Conservation (phyloP, 2,113 vertebrate genomes). For the Ginglymostoma cirratum region DNA sequence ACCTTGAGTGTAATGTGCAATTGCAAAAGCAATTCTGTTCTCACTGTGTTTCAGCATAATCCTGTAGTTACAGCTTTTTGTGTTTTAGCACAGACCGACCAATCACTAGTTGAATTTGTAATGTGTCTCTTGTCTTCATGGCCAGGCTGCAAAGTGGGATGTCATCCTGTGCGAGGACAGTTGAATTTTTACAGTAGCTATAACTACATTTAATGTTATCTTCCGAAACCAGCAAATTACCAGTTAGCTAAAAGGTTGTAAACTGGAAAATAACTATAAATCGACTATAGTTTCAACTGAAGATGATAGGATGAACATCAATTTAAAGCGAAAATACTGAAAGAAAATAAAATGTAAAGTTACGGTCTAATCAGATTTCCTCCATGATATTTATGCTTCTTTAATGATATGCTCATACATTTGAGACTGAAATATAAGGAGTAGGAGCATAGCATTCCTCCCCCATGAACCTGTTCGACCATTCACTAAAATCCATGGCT, state of each 20-base stretch:
- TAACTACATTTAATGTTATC: not conserved
- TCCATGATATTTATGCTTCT: not conserved
- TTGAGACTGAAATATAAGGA: not conserved
- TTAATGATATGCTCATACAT: not conserved
- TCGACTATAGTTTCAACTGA: not conserved
- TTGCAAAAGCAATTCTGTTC: not conserved
- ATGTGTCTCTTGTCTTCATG: not conserved
- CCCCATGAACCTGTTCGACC: not conserved
- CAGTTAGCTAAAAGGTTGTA: not conserved
- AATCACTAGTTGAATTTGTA: not conserved
- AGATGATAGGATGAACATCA: not conserved
- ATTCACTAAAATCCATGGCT: not conserved
- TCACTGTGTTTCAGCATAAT: not conserved
- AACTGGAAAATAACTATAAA: not conserved
- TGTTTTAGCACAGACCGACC: not conserved
- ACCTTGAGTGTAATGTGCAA: not conserved
- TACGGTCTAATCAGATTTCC: not conserved
- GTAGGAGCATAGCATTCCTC: not conserved
- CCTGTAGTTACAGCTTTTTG: constrained; percentile 5
- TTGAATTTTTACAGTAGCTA: not conserved
- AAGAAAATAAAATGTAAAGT: constrained; percentile 7
- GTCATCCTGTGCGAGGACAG: not conserved
- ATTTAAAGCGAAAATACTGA: not conserved
- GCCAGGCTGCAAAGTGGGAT: not conserved
- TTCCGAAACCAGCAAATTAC: not conserved